Conservation (phyloP, 2,888 invertebrate species). For the Cybosia mesomella region DNA sequence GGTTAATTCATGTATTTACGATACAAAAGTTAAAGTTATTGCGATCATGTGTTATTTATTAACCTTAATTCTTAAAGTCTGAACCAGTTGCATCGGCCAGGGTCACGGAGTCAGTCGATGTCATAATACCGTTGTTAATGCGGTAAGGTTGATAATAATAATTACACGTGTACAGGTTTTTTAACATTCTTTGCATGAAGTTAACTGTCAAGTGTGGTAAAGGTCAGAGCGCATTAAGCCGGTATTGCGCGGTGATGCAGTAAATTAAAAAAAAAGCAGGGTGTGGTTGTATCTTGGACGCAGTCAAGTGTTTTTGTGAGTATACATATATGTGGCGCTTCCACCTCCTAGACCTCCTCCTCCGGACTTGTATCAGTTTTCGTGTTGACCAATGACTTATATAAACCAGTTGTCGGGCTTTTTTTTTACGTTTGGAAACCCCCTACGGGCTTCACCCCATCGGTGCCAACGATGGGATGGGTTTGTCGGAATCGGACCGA, state of each 20-base stretch:
- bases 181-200: background rate
- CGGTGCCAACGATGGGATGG: too few relatives aligned
- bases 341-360: too few relatives aligned
- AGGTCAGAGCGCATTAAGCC: background rate
- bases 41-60: background rate
- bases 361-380: too few relatives aligned
- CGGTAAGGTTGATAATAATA: background rate
- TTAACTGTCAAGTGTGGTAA: background rate
- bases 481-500: too few relatives aligned
- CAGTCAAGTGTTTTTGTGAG: too few relatives aligned
- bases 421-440: too few relatives aligned
- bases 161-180: background rate
- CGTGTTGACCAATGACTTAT: too few relatives aligned
- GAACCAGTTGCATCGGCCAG: background rate
- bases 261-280: background rate
- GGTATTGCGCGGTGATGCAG: background rate
- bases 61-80: background rate
- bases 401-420: too few relatives aligned
- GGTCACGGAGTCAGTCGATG: slow-evolving; percentile 1
- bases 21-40: background rate
- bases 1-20: background rate
- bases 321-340: too few relatives aligned
- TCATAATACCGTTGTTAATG: background rate
- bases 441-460: too few relatives aligned
- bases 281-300: too few relatives aligned